A percentile compares a stretch with the other conserved stretches of the same genome.
Evolutionary conservation across 2,888 invertebrate species (phyloP).

Genomic region (Bugula neritina): DNA sequence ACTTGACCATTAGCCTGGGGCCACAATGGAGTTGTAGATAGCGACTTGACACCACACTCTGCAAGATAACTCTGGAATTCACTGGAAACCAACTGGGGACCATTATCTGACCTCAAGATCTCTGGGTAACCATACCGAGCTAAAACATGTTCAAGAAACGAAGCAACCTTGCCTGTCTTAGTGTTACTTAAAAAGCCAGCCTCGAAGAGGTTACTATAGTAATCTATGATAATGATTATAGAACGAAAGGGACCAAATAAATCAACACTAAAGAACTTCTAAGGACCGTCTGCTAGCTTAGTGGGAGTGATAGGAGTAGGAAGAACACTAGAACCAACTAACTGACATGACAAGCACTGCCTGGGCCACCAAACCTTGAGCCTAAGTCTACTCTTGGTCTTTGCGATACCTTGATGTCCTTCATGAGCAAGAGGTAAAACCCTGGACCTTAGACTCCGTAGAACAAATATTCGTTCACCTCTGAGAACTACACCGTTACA

Average conservation of each 20-base stretch:
- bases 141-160: conserved; percentile 32
- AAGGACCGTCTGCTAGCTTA: conserved; percentile 31
- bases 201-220: conserved; percentile 33
- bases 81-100: conserved; percentile 31
- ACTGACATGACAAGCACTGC: conserved; percentile 6
- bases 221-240: conserved; percentile 34
- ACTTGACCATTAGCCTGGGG: not conserved
- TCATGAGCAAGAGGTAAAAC: conserved; percentile 30
- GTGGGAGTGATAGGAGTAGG: conserved; percentile 32
- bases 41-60: not conserved
- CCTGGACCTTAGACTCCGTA: conserved; percentile 18
- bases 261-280: conserved; percentile 33
- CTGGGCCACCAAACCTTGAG: conserved; percentile 27
- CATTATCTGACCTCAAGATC: conserved; percentile 33
- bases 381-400: not conserved
- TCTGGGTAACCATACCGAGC: conserved; percentile 31
- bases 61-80: conserved; percentile 30
- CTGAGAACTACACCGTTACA: conserved; percentile 26
- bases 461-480: conserved; percentile 27
- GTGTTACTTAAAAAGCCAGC: conserved; percentile 30
- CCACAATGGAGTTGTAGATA: not conserved
- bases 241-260: conserved; percentile 32
- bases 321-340: too few relatives aligned
- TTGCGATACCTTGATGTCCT: conserved; percentile 31
- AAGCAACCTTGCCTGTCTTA: too few relatives aligned